Base-by-base conservation (phyloP, 2,888 invertebrate species). In the Melieria omissa region DNA sequence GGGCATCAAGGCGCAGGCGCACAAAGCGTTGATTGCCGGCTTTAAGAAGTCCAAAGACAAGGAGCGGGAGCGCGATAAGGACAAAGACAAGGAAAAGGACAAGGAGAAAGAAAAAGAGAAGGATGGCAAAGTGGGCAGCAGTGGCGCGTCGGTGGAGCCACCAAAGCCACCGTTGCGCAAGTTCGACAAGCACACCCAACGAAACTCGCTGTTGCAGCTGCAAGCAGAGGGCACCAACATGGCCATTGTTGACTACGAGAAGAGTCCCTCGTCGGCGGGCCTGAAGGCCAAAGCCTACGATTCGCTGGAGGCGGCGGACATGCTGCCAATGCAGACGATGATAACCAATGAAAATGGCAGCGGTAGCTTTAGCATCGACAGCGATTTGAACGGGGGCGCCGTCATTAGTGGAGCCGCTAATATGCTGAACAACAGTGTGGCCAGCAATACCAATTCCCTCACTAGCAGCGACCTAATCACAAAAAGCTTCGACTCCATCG, bases 31-130 rank as follows among this genome's bases (percentile, higher is more conserved):
- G 41, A 86, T 87, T 73, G 84, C 87, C 6, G 87, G 87, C 72
- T 87, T 87, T 63, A 87, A 87, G 73, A 87, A 87, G 76, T 83
- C 86, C 3, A 87, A 86, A 77, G 87, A 87, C 71, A 86, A 86
- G 61, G 86, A 86, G 54, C 86, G 86, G 71, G 86, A 86, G n/a
- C 79, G 78, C 12, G 81, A 82, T 5, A 82, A 81, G 55, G 81
- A 83, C 6, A 87, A 86, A 76, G 87, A 87, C 70, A 86, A 86
- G 60, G 86, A 86, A 49, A 87, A 86, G 76, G 87, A 87, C 69
- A 86, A 86, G 60, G 86, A 86, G 52, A 86, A 86, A 70, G 68
- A 78, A 44, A 74, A 72, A 54, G 76, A 76, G 54, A 80, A 78
- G 46, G 77, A 78, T 55, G 70, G 72, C 46, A 74, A 72, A 62